These are phyloP conservation scores for Melipona quadrifasciata DNA, from an alignment of 1,140 invertebrate genomes.

Conservation along the genomic window DNA sequence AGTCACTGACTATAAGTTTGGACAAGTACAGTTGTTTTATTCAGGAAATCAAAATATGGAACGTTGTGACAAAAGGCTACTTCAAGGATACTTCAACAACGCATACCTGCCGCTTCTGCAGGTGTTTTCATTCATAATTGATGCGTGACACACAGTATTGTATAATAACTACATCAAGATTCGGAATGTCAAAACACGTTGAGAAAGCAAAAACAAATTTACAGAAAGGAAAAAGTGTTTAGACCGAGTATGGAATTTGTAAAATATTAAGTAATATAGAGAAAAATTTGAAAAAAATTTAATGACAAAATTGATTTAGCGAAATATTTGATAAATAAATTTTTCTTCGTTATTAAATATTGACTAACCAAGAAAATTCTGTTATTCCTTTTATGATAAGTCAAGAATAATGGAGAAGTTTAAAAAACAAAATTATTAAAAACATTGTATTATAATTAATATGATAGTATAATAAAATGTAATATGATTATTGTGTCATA, in stretches of 20 bases:
- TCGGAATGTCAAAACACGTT: background rate
- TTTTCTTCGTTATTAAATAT: too few species aligned
- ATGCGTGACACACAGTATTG: background rate
- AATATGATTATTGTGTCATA: too few species aligned
- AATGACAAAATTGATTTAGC: background rate
- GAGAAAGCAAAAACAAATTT: background rate
- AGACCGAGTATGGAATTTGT: background rate
- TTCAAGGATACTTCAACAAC: background rate
- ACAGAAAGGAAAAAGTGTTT: background rate
- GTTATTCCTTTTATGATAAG: too few species aligned
- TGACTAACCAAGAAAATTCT: too few species aligned
- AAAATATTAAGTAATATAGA: background rate
- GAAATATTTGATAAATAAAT: too few species aligned
- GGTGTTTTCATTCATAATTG: background rate
- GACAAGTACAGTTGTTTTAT: conserved; percentile 49
- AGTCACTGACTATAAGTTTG: background rate
- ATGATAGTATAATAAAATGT: too few species aligned
- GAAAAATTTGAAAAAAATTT: background rate
- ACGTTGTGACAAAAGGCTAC: background rate
- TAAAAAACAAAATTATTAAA: too few species aligned
- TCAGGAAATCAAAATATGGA: conserved; percentile 5
- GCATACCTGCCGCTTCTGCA: too few species aligned
- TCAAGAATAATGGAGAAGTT: too few species aligned
- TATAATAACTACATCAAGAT: background rate
- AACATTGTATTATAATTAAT: too few species aligned